These are phyloP conservation scores for Podarcis muralis DNA, from an alignment of 2,113 vertebrate genomes.

Conservation along the genomic window DNA sequence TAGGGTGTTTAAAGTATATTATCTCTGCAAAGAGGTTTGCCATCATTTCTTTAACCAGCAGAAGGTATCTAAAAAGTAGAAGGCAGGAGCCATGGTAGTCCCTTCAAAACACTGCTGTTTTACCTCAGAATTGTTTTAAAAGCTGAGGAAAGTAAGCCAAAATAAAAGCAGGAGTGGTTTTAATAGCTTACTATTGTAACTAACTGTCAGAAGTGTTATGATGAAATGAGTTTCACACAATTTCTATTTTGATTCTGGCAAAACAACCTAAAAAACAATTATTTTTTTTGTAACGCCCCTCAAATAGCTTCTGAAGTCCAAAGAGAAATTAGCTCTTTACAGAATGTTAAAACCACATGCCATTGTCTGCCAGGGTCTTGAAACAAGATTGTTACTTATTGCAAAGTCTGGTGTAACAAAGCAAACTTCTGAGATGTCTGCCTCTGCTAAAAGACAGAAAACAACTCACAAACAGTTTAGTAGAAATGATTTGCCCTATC, in stretches of 20 bases:
- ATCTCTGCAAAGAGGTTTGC: background rate
- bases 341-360: background rate
- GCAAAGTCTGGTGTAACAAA: background rate
- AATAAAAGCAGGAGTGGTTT: background rate
- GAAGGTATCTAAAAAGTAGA: slow-evolving; percentile 5
- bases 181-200: slow-evolving; percentile 9
- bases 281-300: background rate
- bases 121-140: slow-evolving; percentile 11
- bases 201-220: slow-evolving; percentile 9
- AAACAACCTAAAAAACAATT: slow-evolving; percentile 7
- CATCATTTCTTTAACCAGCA: background rate
- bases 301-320: background rate
- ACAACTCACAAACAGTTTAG: background rate
- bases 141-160: background rate
- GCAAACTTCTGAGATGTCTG: background rate
- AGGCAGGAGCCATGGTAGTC: background rate
- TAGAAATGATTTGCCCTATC: background rate
- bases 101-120: background rate
- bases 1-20: background rate
- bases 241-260: slow-evolving; percentile 13
- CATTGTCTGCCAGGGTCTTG: background rate
- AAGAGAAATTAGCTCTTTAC: background rate
- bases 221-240: background rate
- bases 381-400: background rate
- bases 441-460: background rate